Conservation (phyloP, 2,888 invertebrate genomes). For the Eugnorisma glareosa region DNA sequence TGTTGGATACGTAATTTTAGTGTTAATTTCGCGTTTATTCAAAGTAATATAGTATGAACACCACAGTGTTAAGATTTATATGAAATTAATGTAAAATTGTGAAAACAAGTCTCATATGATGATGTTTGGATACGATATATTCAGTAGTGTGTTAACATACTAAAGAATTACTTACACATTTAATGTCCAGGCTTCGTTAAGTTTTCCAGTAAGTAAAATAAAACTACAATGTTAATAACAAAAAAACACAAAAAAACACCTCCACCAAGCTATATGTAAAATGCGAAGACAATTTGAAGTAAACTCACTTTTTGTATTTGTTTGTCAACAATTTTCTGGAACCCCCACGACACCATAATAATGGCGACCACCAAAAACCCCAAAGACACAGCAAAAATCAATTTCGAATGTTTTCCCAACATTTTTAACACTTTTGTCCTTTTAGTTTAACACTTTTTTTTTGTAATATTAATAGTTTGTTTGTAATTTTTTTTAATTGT, state of each 20-base stretch:
- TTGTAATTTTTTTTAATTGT: not conserved
- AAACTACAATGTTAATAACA: not conserved
- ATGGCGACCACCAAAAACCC: constrained; percentile 82
- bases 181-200: not conserved
- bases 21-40: constrained; percentile 1
- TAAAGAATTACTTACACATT: constrained; percentile 23
- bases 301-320: constrained; percentile 87
- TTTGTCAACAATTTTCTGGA: constrained; percentile 84
- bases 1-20: not conserved
- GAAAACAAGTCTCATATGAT: not conserved
- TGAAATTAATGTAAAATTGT: not conserved
- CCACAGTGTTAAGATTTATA: not conserved
- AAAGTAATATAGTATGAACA: not conserved
- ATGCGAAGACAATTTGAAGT: not conserved
- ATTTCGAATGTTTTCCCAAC: constrained; percentile 81
- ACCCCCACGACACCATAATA: constrained; percentile 86
- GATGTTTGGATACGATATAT: not conserved
- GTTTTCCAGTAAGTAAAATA: not conserved
- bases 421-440: constrained; percentile 68
- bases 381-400: constrained; percentile 80
- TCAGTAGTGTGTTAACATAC: not conserved
- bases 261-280: not conserved
- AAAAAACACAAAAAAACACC: not conserved
- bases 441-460: constrained; percentile 14
- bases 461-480: constrained; percentile 9